These are phyloP conservation scores for Mactra quadrangularis DNA, from an alignment of 1,140 invertebrate genomes.

Conservation along the genomic window DNA sequence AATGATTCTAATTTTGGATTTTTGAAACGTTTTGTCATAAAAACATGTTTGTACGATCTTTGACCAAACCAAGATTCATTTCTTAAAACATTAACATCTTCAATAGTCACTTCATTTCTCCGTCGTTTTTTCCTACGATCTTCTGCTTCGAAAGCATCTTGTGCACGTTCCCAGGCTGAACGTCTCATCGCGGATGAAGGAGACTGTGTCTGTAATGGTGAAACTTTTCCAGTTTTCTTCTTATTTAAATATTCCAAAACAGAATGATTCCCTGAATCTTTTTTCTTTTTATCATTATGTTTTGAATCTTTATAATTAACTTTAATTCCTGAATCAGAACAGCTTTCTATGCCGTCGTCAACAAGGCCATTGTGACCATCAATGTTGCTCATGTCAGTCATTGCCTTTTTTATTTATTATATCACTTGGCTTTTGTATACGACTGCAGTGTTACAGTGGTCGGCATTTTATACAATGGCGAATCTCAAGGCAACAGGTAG, in stretches of 20 bases:
- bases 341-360: constrained; percentile 1
- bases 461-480: too few species aligned
- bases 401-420: too few species aligned
- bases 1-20: constrained; percentile 89
- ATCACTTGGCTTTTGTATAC: too few species aligned
- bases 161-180: constrained; percentile 79
- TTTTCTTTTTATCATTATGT: constrained; percentile 1
- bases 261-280: constrained; percentile 49
- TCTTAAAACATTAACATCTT: constrained; percentile 53
- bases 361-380: background rate
- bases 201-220: constrained; percentile 59
- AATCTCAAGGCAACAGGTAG: too few species aligned
- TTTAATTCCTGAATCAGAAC: constrained; percentile 18
- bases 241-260: constrained; percentile 32
- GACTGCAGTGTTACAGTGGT: too few species aligned
- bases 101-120: constrained; percentile 57
- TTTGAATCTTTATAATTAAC: constrained; percentile 14
- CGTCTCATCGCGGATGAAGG: constrained; percentile 62
- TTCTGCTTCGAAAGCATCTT: constrained; percentile 71
- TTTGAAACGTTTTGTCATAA: constrained; percentile 76
- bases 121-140: constrained; percentile 31
- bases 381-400: background rate
- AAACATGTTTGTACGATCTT: constrained; percentile 63
- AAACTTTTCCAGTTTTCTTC: constrained; percentile 58
- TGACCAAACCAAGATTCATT: constrained; percentile 56